Conservation (phyloP, 2,888 invertebrate species). For the Nudaria mundana region DNA sequence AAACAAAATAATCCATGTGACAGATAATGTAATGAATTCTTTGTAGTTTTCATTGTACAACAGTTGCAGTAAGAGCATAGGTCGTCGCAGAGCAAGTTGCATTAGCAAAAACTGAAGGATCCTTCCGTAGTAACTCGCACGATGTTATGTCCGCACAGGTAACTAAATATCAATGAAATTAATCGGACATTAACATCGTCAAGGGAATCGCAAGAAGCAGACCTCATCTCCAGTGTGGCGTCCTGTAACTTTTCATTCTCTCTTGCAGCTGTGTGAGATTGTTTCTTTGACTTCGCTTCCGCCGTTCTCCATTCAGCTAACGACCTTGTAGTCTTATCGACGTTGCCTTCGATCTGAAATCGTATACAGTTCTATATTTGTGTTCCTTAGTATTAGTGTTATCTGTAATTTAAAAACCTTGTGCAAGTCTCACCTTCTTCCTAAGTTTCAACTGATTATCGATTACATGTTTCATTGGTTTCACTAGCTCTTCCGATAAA, state of each 20-base stretch:
- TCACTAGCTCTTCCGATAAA: slow-evolving; percentile 92
- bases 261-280: slow-evolving; percentile 91
- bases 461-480: slow-evolving; percentile 89
- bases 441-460: slow-evolving; percentile 87
- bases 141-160: slow-evolving; percentile 19
- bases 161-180: slow-evolving; percentile 8
- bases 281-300: slow-evolving; percentile 94
- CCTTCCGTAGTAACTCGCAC: slow-evolving; percentile 44
- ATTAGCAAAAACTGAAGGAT: slow-evolving; percentile 53
- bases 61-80: slow-evolving; percentile 39
- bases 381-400: background rate
- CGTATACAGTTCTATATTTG: slow-evolving; percentile 1
- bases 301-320: slow-evolving; percentile 92
- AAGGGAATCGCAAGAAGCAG: slow-evolving; percentile 43
- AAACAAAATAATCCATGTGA: slow-evolving; percentile 31
- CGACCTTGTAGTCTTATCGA: slow-evolving; percentile 91
- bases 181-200: slow-evolving; percentile 37
- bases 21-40: slow-evolving; percentile 4
- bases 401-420: slow-evolving; percentile 7
- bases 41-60: too few species aligned
- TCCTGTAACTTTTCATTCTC: slow-evolving; percentile 97
- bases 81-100: slow-evolving; percentile 51
- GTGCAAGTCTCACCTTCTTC: slow-evolving; percentile 79
- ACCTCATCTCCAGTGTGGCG: slow-evolving; percentile 77
- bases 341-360: slow-evolving; percentile 85